Conservation (phyloP, 1,140 invertebrate genomes). For the Rhyzopertha dominica region DNA sequence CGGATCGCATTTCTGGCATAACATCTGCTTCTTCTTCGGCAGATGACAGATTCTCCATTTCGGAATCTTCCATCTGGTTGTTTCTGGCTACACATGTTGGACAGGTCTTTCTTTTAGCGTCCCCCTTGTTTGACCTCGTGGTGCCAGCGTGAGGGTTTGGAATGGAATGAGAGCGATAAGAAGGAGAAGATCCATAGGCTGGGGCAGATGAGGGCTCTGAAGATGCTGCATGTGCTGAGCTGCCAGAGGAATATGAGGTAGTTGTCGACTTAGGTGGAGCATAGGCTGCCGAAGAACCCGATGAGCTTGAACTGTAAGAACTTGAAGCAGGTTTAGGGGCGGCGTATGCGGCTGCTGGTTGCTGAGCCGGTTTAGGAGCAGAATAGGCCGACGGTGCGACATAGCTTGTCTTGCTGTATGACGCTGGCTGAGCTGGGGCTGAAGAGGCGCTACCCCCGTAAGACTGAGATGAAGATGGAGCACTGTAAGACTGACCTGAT, state of each 20-base stretch:
- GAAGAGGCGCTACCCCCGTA: slow-evolving; percentile 15
- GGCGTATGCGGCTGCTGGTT: slow-evolving; percentile 6
- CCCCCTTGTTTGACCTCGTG: slow-evolving; percentile 4
- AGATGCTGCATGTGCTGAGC: slow-evolving; percentile 17
- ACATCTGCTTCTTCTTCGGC: slow-evolving; percentile 9
- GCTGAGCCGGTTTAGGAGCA: not conserved
- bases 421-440: slow-evolving; percentile 3
- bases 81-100: slow-evolving; percentile 7
- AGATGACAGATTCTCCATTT: slow-evolving; percentile 6
- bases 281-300: slow-evolving; percentile 3
- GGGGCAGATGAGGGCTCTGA: slow-evolving; percentile 24
- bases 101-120: not conserved
- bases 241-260: slow-evolving; percentile 4
- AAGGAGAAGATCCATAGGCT: slow-evolving; percentile 12
- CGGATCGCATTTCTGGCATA: slow-evolving; percentile 12
- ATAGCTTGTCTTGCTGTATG: slow-evolving; percentile 7
- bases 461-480: not conserved
- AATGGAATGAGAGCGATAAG: slow-evolving; percentile 10
- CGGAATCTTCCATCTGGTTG: slow-evolving; percentile 9
- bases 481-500: not conserved
- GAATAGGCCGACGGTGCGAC: no score
- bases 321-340: slow-evolving; percentile 10
- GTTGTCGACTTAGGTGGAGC: slow-evolving; percentile 1
- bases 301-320: no score
- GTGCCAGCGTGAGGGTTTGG: slow-evolving; percentile 6